Base-by-base conservation (phyloP, 1,140 invertebrate species). In the Euura saliciscinereae region DNA sequence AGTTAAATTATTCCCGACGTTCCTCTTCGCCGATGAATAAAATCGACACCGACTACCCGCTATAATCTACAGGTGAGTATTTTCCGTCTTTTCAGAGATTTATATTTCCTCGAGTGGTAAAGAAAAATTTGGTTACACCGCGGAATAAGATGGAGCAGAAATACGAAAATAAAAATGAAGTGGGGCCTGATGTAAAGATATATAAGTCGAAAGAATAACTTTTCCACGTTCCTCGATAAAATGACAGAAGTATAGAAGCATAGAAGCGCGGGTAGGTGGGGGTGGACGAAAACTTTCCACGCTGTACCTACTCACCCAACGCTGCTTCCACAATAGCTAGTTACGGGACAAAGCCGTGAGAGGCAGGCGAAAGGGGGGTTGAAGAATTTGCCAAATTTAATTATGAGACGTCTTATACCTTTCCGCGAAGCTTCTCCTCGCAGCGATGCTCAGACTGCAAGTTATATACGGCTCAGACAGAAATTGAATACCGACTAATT, bases 401-500 rank as follows among this genome's bases (percentile, higher is more conserved):
- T 59, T 59, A 59, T 59, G 51, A 59, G 13, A 59, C 51, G 51
- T 59, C 51, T 59, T 59, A 28, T 28, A 28, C 28, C 28, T 28
- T 28, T 28, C 28, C 28, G 28, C 28, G 28, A 28, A 28, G 28
- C 28, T 28, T 28, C 28, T 28, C 28, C 28, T 28, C 28, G 28
- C 28, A 28, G 28, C 28, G 28, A 28, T 28, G 28, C 28, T 28
- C 28, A 28, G 28, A 28, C 28, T 28, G 28, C 28, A 28, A 28
- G 28, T 28, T 59, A 59, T 59, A 59, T 6, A n/a, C 13, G 51
- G 51, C 51, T 59, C 10, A 8, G 13, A 59, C 8, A 59, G 51
- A 59, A 59, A 59, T 59, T 59, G 51, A 59, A 59, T 59, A 59
- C 51, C 10, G 13, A 59, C 51, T 59, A 59, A 59, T 59, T 59